Evolutionary conservation across 2,888 invertebrate genomes (phyloP), one percentile per base, ranked within the genome.

Genomic region (Pediacus dermestoides): DNA sequence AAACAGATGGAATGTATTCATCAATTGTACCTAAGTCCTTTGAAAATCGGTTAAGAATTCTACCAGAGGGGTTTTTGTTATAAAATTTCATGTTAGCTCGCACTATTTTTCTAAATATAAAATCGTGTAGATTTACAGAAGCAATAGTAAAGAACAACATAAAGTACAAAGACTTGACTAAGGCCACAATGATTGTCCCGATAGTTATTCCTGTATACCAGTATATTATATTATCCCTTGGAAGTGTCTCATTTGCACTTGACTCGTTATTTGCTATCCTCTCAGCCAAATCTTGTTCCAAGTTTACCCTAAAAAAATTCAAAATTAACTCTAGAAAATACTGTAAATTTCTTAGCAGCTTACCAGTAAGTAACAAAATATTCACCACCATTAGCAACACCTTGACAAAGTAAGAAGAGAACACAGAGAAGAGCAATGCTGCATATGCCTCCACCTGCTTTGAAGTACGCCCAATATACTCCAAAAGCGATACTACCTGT

Each of bases 361-460:
- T 60, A 81, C 82, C 82, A 84, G 58, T 73, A 80, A 44, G 81
- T 78, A 35, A 86, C 73, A 74, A 80, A 87, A 56, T 76, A 84
- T 61, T 88, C 88, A 0, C 77, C 77, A 1, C 73, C 66, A 41
- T 80, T 84, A 1, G 77, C 81, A n/a, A 75, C 60, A 0, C 67
- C 58, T 50, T 84, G 81, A 1, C 82, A 74, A 8, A 77, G 8
- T 1, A 81, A 4, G 49, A 76, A 78, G 4, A 74, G 53, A 1
- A 72, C 40, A 1, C 74, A 45, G 28, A 80, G 55, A 0, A 71
- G 48, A 2, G 69, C 44, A 2, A 75, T 64, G 3, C 70, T 51
- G 21, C 67, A 68, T 21, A 68, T 64, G 50, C 71, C 73, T 1
- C 76, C 74, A 4, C 80, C 80, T 1, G 75, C 69, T 49, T 58